Conservation (phyloP, 2,888 invertebrate species). For the Papilio protenor region DNA sequence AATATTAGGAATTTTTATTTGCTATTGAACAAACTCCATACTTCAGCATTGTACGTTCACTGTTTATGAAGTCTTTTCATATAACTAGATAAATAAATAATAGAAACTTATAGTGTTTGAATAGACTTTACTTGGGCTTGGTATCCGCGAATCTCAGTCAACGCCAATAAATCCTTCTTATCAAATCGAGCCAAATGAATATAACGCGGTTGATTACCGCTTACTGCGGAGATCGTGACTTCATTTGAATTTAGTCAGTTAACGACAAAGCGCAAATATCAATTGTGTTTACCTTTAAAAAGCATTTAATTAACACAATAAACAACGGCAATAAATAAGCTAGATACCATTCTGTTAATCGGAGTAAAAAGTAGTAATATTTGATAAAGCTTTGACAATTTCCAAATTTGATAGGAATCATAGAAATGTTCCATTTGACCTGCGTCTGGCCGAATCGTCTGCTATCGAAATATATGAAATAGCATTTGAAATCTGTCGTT, state of each 20-base stretch:
- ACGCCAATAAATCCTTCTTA: constrained; percentile 34
- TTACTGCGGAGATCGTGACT: constrained; percentile 34
- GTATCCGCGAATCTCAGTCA: constrained; percentile 11
- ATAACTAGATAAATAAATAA: no score
- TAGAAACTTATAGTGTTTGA: no score
- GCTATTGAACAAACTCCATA: constrained; percentile 28
- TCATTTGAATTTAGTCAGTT: constrained; percentile 29
- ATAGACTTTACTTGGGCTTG: background rate
- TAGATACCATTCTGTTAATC: background rate
- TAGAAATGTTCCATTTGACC: constrained; percentile 4
- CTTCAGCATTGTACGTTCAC: background rate
- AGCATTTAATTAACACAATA: background rate
- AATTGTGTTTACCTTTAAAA: background rate
- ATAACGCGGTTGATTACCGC: constrained; percentile 29
- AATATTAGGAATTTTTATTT: constrained; percentile 32
- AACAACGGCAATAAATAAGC: background rate
- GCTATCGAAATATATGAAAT: constrained; percentile 49
- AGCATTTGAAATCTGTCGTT: constrained; percentile 51
- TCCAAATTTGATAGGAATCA: constrained; percentile 4
- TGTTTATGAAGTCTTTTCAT: background rate
- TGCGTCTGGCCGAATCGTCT: constrained; percentile 4
- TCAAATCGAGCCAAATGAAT: constrained; percentile 35
- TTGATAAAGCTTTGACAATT: background rate
- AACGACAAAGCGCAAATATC: constrained; percentile 7
- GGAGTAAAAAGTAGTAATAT: background rate